Base-by-base conservation (phyloP, 2,797 vertebrate genomes). In the Podarcis siculus region DNA sequence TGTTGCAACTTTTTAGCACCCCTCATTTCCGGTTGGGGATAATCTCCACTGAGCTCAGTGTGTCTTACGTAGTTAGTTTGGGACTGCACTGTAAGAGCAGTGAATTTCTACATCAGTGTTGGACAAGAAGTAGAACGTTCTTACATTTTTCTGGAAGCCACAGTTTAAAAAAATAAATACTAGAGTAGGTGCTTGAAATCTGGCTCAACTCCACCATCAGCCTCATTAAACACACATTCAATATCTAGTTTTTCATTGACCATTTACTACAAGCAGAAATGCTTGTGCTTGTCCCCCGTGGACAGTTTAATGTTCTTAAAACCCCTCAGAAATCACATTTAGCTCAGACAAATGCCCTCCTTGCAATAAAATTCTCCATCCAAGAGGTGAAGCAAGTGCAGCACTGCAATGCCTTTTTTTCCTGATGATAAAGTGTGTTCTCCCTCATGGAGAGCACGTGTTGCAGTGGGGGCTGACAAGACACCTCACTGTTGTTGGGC, bases 381-480 rank as follows among this genome's bases (percentile, higher is more conserved):
- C 35, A 21, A 83, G 79, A 5, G 19, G 4, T 86, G 75, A 89
- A 89, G 39, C 1, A 88, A 92, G 87, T 72, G 55, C 1, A 82
- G n/a, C 25, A 35, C 19, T 10, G 82, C 87, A 83, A 87, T 0
- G 76, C 0, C 0, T 79, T 7, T 72, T 72, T 72, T 58, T 2
- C 8, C 58, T 90, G 49, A 85, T 91, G 45, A 85, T 73, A 86
- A n/a, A n/a, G n/a, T n/a, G n/a, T n/a, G n/a, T n/a, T n/a, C n/a
- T n/a, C n/a, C n/a, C n/a, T n/a, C n/a, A n/a, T n/a, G n/a, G n/a
- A n/a, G n/a, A n/a, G n/a, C n/a, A n/a, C n/a, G n/a, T n/a, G 37
- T 37, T 37, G 37, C 37, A 3, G 37, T 37, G 37, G 37, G 37
- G 37, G 37, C 37, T 37, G 37, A 37, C 37, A 37, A 37, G 37